phyloP scores from a whole-genome alignment of 2,888 invertebrate genomes.

The Synanthedon andrenaeformis region DNA sequence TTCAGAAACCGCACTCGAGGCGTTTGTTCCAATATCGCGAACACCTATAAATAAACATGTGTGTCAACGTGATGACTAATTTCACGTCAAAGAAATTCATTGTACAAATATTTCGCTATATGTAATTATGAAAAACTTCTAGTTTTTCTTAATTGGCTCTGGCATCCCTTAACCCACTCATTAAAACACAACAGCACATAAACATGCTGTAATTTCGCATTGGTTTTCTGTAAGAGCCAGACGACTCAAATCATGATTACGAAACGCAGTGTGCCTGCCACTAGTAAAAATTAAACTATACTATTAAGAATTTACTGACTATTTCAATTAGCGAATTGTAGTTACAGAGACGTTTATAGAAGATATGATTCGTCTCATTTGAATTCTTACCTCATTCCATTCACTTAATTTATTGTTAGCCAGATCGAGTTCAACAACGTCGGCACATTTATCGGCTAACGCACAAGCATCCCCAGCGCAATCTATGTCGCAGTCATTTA shows the following conservation, averaged over 20 bases:
- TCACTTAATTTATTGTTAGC: slow-evolving; percentile 91
- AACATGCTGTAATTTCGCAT: too few relatives aligned
- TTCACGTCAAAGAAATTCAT: background rate
- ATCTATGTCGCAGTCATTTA: slow-evolving; percentile 92
- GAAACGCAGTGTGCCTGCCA: too few relatives aligned
- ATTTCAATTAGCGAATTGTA: too few relatives aligned
- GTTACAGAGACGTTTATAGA: too few relatives aligned
- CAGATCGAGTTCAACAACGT: slow-evolving; percentile 93
- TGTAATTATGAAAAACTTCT: slow-evolving; percentile 14
- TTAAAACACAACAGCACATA: too few relatives aligned
- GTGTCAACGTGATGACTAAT: background rate
- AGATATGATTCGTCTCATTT: too few relatives aligned
- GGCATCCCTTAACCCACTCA: too few relatives aligned
- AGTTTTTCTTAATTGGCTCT: too few relatives aligned
- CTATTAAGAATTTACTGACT: too few relatives aligned
- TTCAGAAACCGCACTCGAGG: slow-evolving; percentile 92
- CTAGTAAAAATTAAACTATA: too few relatives aligned
- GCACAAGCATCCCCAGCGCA: slow-evolving; percentile 87
- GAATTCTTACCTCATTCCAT: slow-evolving; percentile 82
- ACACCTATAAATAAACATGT: slow-evolving; percentile 70
- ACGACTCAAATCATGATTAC: too few relatives aligned
- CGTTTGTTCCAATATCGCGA: slow-evolving; percentile 87
- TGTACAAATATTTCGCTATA: slow-evolving; percentile 11
- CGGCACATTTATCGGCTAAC: slow-evolving; percentile 84
- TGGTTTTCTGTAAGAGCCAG: too few relatives aligned